Base-by-base conservation (phyloP, 2,888 invertebrate genomes). In the Ceraclea dissimilis region DNA sequence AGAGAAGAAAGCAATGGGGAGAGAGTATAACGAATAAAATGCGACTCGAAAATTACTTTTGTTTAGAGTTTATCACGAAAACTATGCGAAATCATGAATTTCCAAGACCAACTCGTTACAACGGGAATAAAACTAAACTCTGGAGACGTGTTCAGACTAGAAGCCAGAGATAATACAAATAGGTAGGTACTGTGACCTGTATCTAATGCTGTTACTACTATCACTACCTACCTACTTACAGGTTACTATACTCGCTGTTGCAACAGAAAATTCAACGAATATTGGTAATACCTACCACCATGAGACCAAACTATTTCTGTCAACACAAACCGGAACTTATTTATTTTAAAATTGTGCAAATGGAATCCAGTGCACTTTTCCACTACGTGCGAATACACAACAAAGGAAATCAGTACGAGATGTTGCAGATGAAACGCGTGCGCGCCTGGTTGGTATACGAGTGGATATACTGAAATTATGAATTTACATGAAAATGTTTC, bases 81-180 rank as follows among this genome's bases (percentile, higher is more conserved):
- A 26, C 8, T 39, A 16, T 13, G 13, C 39, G 39, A 13, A 39
- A 39, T 39, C 39, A 13, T 39, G 39, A 39, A 39, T 39, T 39
- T 39, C 39, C 39, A 16, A 39, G 39, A 39, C 39, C 13, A 39
- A 39, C 39, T 39, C 39, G 39, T 39, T 39, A 39, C 13, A 39
- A 39, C n/a, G 39, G 39, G 39, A 39, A 39, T 39, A 39, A 39
- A 39, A 39, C 39, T 39, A 39, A 39, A 39, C 39, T 13, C 39
- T 8, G 39, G 39, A 39, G 39, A 39, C 39, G 39, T 39, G 39
- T 39, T 39, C 39, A 39, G 39, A 39, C 39, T 39, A 39, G 39
- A 13, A 39, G 39, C 5, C 13, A 13, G 39, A 16, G 39, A 39
- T 39, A 39, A 39, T 39, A 26, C 26, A 26, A 39, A 39, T 39